These are phyloP conservation scores for Drosophila antonietae DNA, from an alignment of 2,888 invertebrate species.

Conservation along the genomic window DNA sequence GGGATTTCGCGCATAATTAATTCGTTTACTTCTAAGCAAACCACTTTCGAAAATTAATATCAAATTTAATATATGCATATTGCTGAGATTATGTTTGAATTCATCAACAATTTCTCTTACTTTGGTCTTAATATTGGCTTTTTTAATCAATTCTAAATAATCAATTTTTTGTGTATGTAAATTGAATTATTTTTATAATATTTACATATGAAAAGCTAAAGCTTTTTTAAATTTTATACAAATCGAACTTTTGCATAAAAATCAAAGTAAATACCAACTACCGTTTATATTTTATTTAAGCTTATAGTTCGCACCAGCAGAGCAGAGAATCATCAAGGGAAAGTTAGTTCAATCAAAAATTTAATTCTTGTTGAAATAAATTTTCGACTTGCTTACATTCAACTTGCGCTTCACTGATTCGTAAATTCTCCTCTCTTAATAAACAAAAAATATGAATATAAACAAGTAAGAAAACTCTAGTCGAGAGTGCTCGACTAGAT, in stretches of 20 bases:
- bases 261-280: too few species aligned
- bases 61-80: background rate
- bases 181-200: too few species aligned
- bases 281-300: too few species aligned
- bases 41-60: slow-evolving; percentile 4
- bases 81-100: background rate
- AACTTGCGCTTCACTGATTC: background rate
- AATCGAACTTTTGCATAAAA: too few species aligned
- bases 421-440: background rate
- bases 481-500: too few species aligned
- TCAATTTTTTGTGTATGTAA: too few species aligned
- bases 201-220: too few species aligned
- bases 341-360: background rate
- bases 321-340: background rate
- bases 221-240: too few species aligned
- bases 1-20: slow-evolving; percentile 30
- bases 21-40: background rate
- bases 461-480: too few species aligned
- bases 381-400: background rate
- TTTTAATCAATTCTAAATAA: background rate
- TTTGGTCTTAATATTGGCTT: too few species aligned
- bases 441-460: background rate
- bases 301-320: too few species aligned
- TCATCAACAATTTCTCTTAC: background rate
- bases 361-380: too few species aligned